Evolutionary conservation across 2,888 invertebrate species (phyloP), one percentile per base, ranked within the genome.

Genomic region (Caenorhabditis sp.): DNA sequence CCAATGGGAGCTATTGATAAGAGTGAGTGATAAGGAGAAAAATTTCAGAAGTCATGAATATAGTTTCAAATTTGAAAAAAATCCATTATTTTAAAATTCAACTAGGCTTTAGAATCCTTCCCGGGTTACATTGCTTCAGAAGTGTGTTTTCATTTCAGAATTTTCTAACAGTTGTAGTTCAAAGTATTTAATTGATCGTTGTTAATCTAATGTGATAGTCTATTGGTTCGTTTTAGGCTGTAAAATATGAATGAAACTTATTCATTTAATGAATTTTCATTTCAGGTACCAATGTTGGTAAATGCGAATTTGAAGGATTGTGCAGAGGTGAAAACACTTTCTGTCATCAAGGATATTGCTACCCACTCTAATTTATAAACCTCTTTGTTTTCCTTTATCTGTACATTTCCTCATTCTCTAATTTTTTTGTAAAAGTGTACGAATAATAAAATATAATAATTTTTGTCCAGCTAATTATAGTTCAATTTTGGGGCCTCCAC

Each of bases 331-430:
- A 61, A 52, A 50, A 71, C n/a, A 14, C 59, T 20, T 81, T 76
- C 76, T 81, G 80, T 49, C 78, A 77, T 38, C 58, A 78, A 53
- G 68, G 64, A 56, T 56, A 66, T 5, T 81, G 80, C 54, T 81
- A 73, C 26, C 60, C 56, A 67, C 38, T 52, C 43, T 43, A 17
- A 43, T 31, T 31, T 10, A 7, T 10, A 7, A 4, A 31, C 31
- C 5, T 3, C 12, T 43, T 43, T 43, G 7, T 17, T 17, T 43
- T 43, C 25, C 25, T 12, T 21, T 25, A 14, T n/a, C 3, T 61
- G 49, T 50, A 52, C 21, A 25, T 43, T 10, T 36, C n/a, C 12
- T 58, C 7, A 21, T 58, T 25, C n/a, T n/a, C n/a, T 36, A 36
- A 58, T 43, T 43, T 43, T 43, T 43, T 43, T 43, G 43, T 10